A percentile compares a stretch with the other conserved stretches of the same genome.
Evolutionary conservation across 2,888 invertebrate species (phyloP).

Genomic region (Tryphoninae sp.): DNA sequence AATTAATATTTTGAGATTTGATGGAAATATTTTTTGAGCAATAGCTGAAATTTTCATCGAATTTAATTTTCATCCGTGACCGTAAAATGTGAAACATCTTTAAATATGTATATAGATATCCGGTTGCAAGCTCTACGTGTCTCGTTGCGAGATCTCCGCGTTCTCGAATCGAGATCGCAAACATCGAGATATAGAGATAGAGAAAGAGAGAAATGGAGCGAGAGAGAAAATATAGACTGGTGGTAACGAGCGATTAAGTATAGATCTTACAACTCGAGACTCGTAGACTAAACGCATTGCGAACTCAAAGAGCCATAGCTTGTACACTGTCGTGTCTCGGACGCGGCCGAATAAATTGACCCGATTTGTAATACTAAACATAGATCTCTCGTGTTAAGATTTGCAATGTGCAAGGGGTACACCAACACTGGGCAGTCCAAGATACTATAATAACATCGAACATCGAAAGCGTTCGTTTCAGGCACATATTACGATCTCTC

Average conservation of each 20-base stretch:
- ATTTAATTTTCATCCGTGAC: background rate
- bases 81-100: conserved; percentile 5
- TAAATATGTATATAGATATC: conserved; percentile 39
- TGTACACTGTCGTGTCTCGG: conserved; percentile 44
- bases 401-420: conserved; percentile 20
- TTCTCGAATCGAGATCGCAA: conserved; percentile 45
- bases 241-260: conserved; percentile 44
- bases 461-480: conserved; percentile 16
- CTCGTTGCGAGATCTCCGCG: conserved; percentile 58
- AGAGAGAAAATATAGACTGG: conserved; percentile 22
- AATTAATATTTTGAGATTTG: background rate
- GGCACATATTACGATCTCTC: background rate
- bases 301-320: conserved; percentile 46
- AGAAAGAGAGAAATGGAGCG: conserved; percentile 14
- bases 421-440: conserved; percentile 26
- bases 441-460: conserved; percentile 47
- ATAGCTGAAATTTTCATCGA: background rate
- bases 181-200: background rate
- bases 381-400: conserved; percentile 54
- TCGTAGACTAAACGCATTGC: conserved; percentile 59
- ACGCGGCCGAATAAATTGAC: conserved; percentile 61
- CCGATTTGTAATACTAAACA: conserved; percentile 63
- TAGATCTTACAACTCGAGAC: conserved; percentile 44
- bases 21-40: background rate
- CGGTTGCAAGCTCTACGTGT: conserved; percentile 50